Evolutionary conservation across 1,140 invertebrate species (phyloP), one percentile per base, ranked within the genome.

Genomic region (Aphaenogaster ashmeadi): DNA sequence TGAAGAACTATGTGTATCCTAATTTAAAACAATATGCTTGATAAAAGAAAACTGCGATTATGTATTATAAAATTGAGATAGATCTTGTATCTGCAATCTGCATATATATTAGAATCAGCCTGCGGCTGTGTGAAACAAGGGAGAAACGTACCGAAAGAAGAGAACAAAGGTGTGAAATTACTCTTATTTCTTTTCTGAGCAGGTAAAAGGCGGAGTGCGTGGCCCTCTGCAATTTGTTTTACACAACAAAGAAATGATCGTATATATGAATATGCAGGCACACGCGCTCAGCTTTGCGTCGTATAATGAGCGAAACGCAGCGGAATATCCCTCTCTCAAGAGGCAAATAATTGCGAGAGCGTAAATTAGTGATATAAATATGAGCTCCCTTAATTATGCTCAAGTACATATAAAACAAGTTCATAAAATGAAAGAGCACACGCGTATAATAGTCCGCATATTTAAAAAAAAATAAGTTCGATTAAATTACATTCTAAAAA

Each of bases 51-150:
- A 44, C 6, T 54, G 83, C 60, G 13, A 56, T 13, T 38, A 66
- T 62, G 21, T 44, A 27, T 44, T 44, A 44, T 44, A 52, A 88
- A 87, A 66, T n/a, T 50, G 11, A 15, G 3, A 36, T 47, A 21
- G 36, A 64, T 50, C 41, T 87, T 50, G 60, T 81, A 87, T 87
- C 52, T 18, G 67, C 33, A 81, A 88, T 88, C 75, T 89, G 69
- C 86, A 89, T 87, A 89, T 86, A 83, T 89, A 89, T 89, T 89
- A 89, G 67, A 44, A 83, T 54, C 56, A 62, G 36, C 52, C 41
- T 27, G 58, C 67, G 11, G 44, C n/a, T 0, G 41, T 50, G 47
- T 52, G 64, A 85, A 66, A 54, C 54, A n/a, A 67, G 50, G 27
- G 21, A 41, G 60, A 67, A 85, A 77, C 56, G 33, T 7, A 11